A percentile compares a stretch with the other conserved stretches of the same genome.
These are phyloP conservation scores for Crocidura indochinensis DNA, from an alignment of 2,797 vertebrate species.

Conservation along the genomic window DNA sequence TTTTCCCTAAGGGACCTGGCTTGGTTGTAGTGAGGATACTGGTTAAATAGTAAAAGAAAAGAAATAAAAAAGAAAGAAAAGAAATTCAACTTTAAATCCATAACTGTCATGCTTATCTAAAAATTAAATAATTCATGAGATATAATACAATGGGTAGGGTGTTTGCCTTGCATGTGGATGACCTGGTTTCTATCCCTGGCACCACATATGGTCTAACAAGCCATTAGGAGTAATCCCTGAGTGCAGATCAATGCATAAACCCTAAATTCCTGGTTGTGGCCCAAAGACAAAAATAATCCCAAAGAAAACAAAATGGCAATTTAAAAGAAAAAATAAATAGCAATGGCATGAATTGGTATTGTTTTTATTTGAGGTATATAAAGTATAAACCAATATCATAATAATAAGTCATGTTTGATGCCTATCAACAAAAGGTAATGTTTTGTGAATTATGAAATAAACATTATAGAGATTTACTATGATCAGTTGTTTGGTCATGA, in stretches of 20 bases:
- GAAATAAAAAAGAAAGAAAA: too few relatives aligned
- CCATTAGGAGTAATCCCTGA: too few relatives aligned
- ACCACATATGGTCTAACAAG: too few relatives aligned
- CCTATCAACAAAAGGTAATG: background rate
- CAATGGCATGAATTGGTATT: background rate
- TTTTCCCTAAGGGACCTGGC: background rate
- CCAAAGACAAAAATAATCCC: too few relatives aligned
- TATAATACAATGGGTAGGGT: too few relatives aligned
- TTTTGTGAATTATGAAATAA: constrained; percentile 8
- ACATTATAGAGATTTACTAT: background rate
- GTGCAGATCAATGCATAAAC: too few relatives aligned
- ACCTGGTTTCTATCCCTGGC: too few relatives aligned
- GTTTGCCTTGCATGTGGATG: too few relatives aligned
- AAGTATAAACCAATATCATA: background rate
- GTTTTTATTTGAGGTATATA: constrained; percentile 29
- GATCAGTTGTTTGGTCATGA: constrained; percentile 24
- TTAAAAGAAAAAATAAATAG: constrained; percentile 44
- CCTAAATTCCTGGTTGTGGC: too few relatives aligned
- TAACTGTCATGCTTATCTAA: constrained; percentile 48
- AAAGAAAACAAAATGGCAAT: background rate
- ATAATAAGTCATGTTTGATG: background rate
- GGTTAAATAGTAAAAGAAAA: constrained; percentile 57
- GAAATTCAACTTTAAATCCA: too few relatives aligned
- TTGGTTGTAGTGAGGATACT: constrained; percentile 36
- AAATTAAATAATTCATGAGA: background rate